A percentile compares a stretch with the other conserved stretches of the same genome.
Conservation (phyloP, 1,140 invertebrate species). For the Drosophila eugracilis region DNA sequence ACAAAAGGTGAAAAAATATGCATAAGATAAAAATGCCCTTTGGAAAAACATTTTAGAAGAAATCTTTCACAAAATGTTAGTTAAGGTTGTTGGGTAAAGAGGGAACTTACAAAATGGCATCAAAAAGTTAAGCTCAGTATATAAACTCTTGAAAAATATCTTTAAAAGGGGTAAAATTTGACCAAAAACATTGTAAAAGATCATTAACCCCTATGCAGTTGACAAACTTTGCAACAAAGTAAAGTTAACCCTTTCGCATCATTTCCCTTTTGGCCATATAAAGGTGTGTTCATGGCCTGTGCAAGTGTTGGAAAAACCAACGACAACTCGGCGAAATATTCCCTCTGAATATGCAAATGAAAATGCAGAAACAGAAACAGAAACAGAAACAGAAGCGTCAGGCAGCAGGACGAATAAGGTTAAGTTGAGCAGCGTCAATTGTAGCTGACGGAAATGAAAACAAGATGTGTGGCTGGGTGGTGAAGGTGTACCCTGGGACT, state of each 20-base stretch:
- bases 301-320: slow-evolving; percentile 54
- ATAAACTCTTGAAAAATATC: no score
- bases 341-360: slow-evolving; percentile 76
- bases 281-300: slow-evolving; percentile 54
- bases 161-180: no score
- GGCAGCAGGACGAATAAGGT: slow-evolving; percentile 73
- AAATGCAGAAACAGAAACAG: no score
- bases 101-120: no score
- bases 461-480: slow-evolving; percentile 64
- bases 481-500: neutral
- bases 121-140: no score
- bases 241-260: slow-evolving; percentile 14
- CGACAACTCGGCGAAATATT: slow-evolving; percentile 51
- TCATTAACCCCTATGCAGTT: slow-evolving; percentile 12
- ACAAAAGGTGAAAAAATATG: slow-evolving; percentile 18
- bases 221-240: slow-evolving; percentile 20
- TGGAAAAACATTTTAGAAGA: neutral
- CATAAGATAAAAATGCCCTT: slow-evolving; percentile 8
- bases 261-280: slow-evolving; percentile 31
- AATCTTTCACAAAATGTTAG: no score
- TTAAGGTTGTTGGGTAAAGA: no score
- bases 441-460: slow-evolving; percentile 83
- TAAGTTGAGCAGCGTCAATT: slow-evolving; percentile 83
- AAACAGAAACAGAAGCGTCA: slow-evolving; percentile 36
- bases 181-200: neutral